Base-by-base conservation (phyloP, 2,888 invertebrate genomes). In the Oxytorus armatus region DNA sequence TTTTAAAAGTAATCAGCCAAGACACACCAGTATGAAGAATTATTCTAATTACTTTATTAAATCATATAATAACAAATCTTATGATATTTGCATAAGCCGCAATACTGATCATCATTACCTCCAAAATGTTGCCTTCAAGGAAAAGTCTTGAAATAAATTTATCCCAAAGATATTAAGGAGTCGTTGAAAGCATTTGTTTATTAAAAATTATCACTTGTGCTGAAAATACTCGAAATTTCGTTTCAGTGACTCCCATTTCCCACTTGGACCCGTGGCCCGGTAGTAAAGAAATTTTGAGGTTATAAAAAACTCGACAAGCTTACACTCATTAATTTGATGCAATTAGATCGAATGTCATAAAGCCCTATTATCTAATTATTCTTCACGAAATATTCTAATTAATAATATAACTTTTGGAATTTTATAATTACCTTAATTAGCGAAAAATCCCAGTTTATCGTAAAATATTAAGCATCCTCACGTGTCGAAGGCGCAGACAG, bases 201-300 rank as follows among this genome's bases (percentile, higher is more conserved):
- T 29, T 5, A 29, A 29, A 3, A 29, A 29, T 3, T 5, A 29
- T 3, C 29, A 29, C 5, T 29, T 29, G 2, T 5, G 5, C 29
- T 29, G 2, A 2, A 29, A 29, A 29, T 29, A 5, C 5, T 29
- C 5, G 2, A 29, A 29, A 5, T 29, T 29, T 29, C n/a, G n/a
- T n/a, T n/a, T n/a, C n/a, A n/a, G n/a, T n/a, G n/a, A n/a, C n/a
- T n/a, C n/a, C n/a, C n/a, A n/a, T n/a, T n/a, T n/a, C n/a, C 29
- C 5, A 5, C 29, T 29, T 29, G 5, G 29, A 29, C 29, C 5
- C 29, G 3, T 29, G 29, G 29, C 5, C 10, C 16, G 42, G 57
- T 39, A 49, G 57, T 51, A 11, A 36, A 10, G 11, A 8, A 49
- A 61, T 74, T 76, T 36, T 23, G 69, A 79, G 82, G 82, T 82